Conservation (phyloP, 2,888 invertebrate species). For the Hydriomena furcata region DNA sequence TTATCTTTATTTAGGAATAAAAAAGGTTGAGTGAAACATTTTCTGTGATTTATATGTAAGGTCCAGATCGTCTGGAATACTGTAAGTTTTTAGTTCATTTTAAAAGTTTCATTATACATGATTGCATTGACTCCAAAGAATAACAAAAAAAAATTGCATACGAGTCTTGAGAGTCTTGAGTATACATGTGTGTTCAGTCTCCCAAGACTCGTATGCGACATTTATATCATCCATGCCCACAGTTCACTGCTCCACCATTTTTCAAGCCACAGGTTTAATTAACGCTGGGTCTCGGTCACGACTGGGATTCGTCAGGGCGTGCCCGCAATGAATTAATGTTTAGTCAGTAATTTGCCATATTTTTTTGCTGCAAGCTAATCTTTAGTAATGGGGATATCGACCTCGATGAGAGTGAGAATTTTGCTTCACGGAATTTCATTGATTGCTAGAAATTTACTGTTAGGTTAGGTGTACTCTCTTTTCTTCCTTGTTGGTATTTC, state of each 20-base stretch:
- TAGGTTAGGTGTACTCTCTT: not conserved
- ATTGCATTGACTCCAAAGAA: too few species aligned
- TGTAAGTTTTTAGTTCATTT: too few species aligned
- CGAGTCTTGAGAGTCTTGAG: too few species aligned
- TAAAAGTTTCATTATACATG: too few species aligned
- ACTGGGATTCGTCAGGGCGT: conserved; percentile 59
- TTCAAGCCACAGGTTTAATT: conserved; percentile 35
- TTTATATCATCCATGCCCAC: conserved; percentile 22
- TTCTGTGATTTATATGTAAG: too few species aligned
- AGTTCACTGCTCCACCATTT: conserved; percentile 31
- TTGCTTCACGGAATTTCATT: conserved; percentile 9
- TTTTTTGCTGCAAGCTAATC: conserved; percentile 58
- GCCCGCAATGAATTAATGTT: conserved; percentile 63
- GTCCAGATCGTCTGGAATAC: too few species aligned
- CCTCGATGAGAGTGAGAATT: conserved; percentile 29
- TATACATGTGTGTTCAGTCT: not conserved
- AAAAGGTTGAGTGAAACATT: too few species aligned
- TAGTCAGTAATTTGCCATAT: conserved; percentile 64
- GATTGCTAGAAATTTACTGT: conserved; percentile 6
- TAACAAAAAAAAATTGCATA: too few species aligned
- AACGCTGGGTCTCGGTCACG: conserved; percentile 47
- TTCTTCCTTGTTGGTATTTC: not conserved
- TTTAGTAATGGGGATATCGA: conserved; percentile 34
- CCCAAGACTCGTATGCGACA: conserved; percentile 6
- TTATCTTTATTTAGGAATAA: not conserved